Evolutionary conservation across 2,797 vertebrate species (phyloP).

Genomic region (Salmo trutta): DNA sequence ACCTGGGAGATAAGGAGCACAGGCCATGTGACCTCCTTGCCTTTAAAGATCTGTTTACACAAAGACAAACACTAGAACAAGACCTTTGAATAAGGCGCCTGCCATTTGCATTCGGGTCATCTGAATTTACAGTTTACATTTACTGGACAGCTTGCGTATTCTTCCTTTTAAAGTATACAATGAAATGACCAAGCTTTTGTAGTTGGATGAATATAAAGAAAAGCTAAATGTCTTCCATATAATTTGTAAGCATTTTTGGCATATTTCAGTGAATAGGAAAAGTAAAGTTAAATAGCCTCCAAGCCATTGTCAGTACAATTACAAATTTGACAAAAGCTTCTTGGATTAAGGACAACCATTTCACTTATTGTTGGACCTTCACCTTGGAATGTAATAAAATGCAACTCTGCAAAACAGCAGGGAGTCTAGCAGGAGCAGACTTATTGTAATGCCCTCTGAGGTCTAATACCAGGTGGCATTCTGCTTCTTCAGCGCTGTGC

Average conservation of each 20-base stretch:
- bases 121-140: constrained; percentile 52
- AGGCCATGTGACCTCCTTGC: constrained; percentile 51
- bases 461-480: constrained; percentile 52
- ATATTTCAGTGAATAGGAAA: neutral
- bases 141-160: constrained; percentile 53
- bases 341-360: neutral
- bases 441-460: constrained; percentile 17
- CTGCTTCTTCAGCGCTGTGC: constrained; percentile 48
- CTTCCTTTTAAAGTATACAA: constrained; percentile 31
- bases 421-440: constrained; percentile 4
- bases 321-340: neutral
- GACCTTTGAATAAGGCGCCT: constrained; percentile 72
- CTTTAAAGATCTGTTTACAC: constrained; percentile 68
- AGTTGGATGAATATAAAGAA: neutral
- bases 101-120: constrained; percentile 68
- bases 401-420: constrained; percentile 8
- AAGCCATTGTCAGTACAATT: neutral
- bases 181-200: constrained; percentile 44
- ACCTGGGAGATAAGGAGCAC: constrained; percentile 63
- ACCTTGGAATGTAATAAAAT: neutral
- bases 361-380: neutral
- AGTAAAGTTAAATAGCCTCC: neutral
- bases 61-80: constrained; percentile 55
- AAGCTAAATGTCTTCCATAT: neutral
- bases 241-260: neutral